Evolutionary conservation across 37 sponge, comb jelly and placozoan genomes (phyloP), one percentile per base, ranked within the genome.

Genomic region (Diacarnus erythraeanus): DNA sequence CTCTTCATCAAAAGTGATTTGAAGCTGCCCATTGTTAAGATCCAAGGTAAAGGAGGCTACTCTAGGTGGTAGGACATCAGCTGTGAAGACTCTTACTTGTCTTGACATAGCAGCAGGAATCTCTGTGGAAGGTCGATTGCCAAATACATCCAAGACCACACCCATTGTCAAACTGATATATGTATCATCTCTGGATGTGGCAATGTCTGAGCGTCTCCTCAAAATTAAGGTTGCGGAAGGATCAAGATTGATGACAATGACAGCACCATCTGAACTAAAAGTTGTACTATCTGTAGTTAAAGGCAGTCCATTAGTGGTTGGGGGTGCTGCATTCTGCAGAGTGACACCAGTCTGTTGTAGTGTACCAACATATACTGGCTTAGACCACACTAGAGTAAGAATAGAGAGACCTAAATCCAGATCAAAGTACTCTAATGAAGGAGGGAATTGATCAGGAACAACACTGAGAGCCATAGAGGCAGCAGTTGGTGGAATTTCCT

Each of bases 1-100:
- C 17, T 54, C 38, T 57, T 95, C 95, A 82, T 95, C 89, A 85
- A 95, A 95, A 1, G 95, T 95, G 21, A 95, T 60, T 25, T 43
- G 61, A 41, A 95, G 70, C 23, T 42, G 29, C 23, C 79, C 79
- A 35, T 30, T 56, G 57, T 87, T 91, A 22, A 95, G 63, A 71
- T 95, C 92, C 27, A 95, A 77, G 3, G 41, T 64, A 64, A 79
- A 95, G 5, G 84, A 61, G 3, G 36, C 25, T 12, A 91, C 35
- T 21, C 39, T 27, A 23, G 97, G 97, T 47, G 90, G 84, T 51
- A 80, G 30, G 25, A 42, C 59, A 43, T 96, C 97, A 38, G 83
- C 57, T 38, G 69, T 78, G 47, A 93, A 88, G 0, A 39, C 58
- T n/a, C 64, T 37, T 0, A 79, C 97, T 87, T 87, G 88, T 30